A percentile compares a stretch with the other conserved stretches of the same genome.
Conservation (phyloP, 2,113 vertebrate genomes). For the Plotosus lineatus region DNA sequence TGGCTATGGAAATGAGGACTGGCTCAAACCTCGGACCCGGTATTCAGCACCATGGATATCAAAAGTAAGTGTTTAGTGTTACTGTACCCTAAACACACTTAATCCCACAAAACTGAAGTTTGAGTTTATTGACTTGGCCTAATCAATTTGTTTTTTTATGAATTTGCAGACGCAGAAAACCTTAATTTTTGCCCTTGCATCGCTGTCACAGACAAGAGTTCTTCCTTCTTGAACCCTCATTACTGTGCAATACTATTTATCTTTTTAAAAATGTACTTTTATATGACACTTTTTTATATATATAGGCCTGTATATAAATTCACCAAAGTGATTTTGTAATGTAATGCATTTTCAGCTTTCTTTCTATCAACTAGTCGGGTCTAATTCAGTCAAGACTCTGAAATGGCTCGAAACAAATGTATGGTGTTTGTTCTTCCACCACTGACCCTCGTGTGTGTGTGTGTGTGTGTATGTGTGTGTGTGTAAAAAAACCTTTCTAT, state of each 20-base stretch:
- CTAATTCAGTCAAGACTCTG: constrained; percentile 31
- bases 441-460: constrained; percentile 19
- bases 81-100: neutral
- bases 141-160: no score
- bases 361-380: constrained; percentile 48
- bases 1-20: constrained; percentile 90
- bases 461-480: no score
- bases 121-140: no score
- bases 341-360: constrained; percentile 38
- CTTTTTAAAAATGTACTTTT: constrained; percentile 41
- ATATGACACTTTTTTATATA: constrained; percentile 41
- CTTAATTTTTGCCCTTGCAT: constrained; percentile 61
- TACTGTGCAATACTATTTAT: constrained; percentile 57
- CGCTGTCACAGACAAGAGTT: constrained; percentile 46
- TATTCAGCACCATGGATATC: constrained; percentile 83
- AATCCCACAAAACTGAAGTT: neutral
- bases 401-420: neutral
- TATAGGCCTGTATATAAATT: constrained; percentile 48
- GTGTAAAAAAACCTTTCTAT: constrained; percentile 38
- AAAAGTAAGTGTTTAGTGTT: constrained; percentile 88
- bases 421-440: constrained; percentile 20
- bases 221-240: constrained; percentile 42
- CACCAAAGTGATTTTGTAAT: constrained; percentile 49
- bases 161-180: constrained; percentile 87
- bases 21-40: constrained; percentile 87